Conservation (phyloP, 2,113 vertebrate genomes). For the Erpornis zantholeuca region DNA sequence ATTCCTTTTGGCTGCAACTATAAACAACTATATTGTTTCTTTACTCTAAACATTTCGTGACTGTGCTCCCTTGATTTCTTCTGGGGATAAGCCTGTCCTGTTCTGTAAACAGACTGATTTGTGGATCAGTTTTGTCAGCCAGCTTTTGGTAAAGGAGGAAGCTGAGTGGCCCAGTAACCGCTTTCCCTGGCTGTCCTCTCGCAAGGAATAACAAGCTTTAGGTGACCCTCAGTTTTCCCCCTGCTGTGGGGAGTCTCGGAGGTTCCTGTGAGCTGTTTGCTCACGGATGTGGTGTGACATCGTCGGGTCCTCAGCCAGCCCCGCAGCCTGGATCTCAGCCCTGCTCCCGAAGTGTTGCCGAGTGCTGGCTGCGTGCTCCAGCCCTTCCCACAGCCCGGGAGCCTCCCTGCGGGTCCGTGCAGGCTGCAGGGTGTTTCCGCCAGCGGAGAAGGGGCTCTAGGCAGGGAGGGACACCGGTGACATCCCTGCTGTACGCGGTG, state of each 20-base stretch:
- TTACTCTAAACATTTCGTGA: neutral
- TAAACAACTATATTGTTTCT: neutral
- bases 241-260: rapidly evolving
- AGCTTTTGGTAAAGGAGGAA: neutral
- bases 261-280: neutral
- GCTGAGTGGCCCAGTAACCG: rapidly evolving
- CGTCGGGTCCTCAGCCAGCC: rapidly evolving
- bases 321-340: rapidly evolving
- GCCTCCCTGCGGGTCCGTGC: rapidly evolving
- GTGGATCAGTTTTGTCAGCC: neutral
- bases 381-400: rapidly evolving
- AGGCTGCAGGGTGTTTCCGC: rapidly evolving
- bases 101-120: neutral
- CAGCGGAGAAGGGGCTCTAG: rapidly evolving
- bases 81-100: neutral
- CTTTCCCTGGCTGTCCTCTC: neutral
- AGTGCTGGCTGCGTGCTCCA: neutral
- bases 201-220: neutral
- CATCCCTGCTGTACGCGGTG: neutral
- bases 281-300: rapidly evolving
- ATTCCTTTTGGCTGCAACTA: neutral
- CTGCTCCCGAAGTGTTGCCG: rapidly evolving
- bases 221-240: rapidly evolving
- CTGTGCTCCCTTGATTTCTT: neutral
- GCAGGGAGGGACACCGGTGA: rapidly evolving